Evolutionary conservation across 2,888 invertebrate genomes (phyloP).

Genomic region (Drosophila falleni): DNA sequence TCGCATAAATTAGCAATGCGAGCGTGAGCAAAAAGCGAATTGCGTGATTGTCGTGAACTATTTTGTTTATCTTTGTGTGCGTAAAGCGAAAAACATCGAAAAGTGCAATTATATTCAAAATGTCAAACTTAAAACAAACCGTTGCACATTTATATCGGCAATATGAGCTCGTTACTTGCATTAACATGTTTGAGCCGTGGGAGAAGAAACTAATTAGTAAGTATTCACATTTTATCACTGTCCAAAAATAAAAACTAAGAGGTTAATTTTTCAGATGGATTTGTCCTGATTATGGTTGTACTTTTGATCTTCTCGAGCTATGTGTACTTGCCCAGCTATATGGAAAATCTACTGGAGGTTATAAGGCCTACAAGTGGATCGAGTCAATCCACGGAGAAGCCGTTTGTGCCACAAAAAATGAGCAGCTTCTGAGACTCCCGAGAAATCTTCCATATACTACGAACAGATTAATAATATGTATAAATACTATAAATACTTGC

Average conservation of each 20-base stretch:
- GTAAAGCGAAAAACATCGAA: not conserved
- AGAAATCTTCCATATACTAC: not conserved
- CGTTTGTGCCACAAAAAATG: slow-evolving; percentile 76
- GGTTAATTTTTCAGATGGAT: slow-evolving; percentile 84
- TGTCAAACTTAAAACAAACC: slow-evolving; percentile 65
- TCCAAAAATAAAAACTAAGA: not conserved
- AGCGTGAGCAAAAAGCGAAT: not conserved
- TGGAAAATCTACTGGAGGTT: slow-evolving; percentile 82
- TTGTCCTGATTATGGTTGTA: slow-evolving; percentile 86
- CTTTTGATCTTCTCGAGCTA: slow-evolving; percentile 87
- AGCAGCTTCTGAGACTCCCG: slow-evolving; percentile 60
- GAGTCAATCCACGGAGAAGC: slow-evolving; percentile 23
- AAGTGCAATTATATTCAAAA: slow-evolving; percentile 30
- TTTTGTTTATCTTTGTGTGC: slow-evolving; percentile 1
- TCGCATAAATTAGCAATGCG: slow-evolving; percentile 4
- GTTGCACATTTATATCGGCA: slow-evolving; percentile 83
- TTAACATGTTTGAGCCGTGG: slow-evolving; percentile 86
- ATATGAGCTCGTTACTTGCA: slow-evolving; percentile 86
- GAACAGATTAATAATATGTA: not conserved
- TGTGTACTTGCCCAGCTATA: slow-evolving; percentile 87
- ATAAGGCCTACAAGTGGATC: slow-evolving; percentile 72
- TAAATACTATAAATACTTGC: slow-evolving; percentile 25
- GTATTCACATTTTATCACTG: slow-evolving; percentile 7
- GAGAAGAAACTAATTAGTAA: slow-evolving; percentile 86
- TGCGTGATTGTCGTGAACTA: slow-evolving; percentile 10